phyloP scores from a whole-genome alignment of 2,797 vertebrate genomes.

The Molossus molossus region DNA sequence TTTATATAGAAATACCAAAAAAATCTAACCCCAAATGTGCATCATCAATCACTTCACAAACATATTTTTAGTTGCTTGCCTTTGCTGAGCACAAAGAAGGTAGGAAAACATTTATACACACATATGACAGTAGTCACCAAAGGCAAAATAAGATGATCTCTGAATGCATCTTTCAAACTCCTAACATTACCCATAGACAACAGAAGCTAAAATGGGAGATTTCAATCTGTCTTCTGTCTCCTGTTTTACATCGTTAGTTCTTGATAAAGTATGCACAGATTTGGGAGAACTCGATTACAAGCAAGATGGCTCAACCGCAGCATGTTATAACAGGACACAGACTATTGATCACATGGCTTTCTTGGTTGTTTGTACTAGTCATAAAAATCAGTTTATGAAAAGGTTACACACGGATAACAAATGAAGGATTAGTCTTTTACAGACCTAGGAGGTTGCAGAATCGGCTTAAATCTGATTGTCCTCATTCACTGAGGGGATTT shows the following conservation, averaged over 20 bases:
- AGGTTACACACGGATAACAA: slow-evolving; percentile 74
- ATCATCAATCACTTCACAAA: slow-evolving; percentile 72
- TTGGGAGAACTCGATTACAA: slow-evolving; percentile 72
- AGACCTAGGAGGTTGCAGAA: slow-evolving; percentile 65
- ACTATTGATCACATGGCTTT: slow-evolving; percentile 72
- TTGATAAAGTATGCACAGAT: slow-evolving; percentile 69
- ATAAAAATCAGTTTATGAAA: slow-evolving; percentile 65
- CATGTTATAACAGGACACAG: slow-evolving; percentile 68
- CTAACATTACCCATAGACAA: slow-evolving; percentile 68
- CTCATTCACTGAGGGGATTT: slow-evolving; percentile 36
- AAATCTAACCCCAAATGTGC: slow-evolving; percentile 65
- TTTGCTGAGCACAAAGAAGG: slow-evolving; percentile 71
- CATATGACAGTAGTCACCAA: slow-evolving; percentile 42
- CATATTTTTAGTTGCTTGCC: slow-evolving; percentile 63
- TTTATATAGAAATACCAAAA: slow-evolving; percentile 59
- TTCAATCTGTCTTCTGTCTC: slow-evolving; percentile 70
- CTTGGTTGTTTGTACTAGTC: slow-evolving; percentile 55
- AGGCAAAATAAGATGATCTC: slow-evolving; percentile 67
- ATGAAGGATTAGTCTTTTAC: slow-evolving; percentile 75
- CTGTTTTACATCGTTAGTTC: slow-evolving; percentile 72
- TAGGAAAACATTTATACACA: slow-evolving; percentile 49
- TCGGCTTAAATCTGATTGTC: slow-evolving; percentile 70
- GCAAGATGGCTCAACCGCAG: slow-evolving; percentile 80
- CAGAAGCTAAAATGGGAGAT: slow-evolving; percentile 70
- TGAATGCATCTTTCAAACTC: slow-evolving; percentile 71